phyloP scores from a whole-genome alignment of 1,140 invertebrate genomes.

The Drosophila sechellia region DNA sequence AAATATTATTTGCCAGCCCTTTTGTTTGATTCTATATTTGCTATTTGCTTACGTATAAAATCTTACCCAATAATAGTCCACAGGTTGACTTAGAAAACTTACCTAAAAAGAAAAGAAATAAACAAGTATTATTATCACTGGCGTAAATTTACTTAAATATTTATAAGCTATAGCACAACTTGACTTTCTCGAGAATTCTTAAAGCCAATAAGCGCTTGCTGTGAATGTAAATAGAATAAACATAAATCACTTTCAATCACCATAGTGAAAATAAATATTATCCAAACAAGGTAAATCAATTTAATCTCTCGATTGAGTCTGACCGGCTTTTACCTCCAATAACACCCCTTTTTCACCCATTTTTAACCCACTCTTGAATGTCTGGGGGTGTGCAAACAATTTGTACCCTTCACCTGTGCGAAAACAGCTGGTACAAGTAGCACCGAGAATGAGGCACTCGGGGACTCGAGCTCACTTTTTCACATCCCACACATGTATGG shows the following conservation, averaged over 20 bases:
- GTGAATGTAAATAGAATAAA: slow-evolving; percentile 25
- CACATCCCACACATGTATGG: slow-evolving; percentile 15
- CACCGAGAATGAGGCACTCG: slow-evolving; percentile 7
- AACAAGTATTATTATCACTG: slow-evolving; percentile 4
- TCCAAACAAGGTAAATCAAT: slow-evolving; percentile 47
- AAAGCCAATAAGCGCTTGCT: slow-evolving; percentile 22
- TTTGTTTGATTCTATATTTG: background rate
- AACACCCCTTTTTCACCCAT: background rate
- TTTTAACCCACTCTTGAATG: slow-evolving; percentile 14
- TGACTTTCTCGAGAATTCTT: slow-evolving; percentile 1
- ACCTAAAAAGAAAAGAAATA: slow-evolving; percentile 31
- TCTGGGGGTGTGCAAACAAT: slow-evolving; percentile 38
- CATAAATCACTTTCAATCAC: slow-evolving; percentile 52
- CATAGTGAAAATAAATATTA: slow-evolving; percentile 45
- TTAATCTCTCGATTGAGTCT: slow-evolving; percentile 51
- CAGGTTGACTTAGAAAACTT: slow-evolving; percentile 22
- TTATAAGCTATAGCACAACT: background rate
- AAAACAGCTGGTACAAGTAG: slow-evolving; percentile 41
- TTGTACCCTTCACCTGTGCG: slow-evolving; percentile 44
- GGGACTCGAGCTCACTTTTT: slow-evolving; percentile 2
- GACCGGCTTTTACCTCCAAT: slow-evolving; percentile 13
- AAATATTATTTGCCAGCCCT: background rate
- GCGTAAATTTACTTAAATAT: background rate
- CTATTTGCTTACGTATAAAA: slow-evolving; percentile 2
- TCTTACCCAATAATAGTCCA: slow-evolving; percentile 24